Evolutionary conservation across 2,888 invertebrate genomes (phyloP), one percentile per base, ranked within the genome.

Genomic region (Pandemis heparana): DNA sequence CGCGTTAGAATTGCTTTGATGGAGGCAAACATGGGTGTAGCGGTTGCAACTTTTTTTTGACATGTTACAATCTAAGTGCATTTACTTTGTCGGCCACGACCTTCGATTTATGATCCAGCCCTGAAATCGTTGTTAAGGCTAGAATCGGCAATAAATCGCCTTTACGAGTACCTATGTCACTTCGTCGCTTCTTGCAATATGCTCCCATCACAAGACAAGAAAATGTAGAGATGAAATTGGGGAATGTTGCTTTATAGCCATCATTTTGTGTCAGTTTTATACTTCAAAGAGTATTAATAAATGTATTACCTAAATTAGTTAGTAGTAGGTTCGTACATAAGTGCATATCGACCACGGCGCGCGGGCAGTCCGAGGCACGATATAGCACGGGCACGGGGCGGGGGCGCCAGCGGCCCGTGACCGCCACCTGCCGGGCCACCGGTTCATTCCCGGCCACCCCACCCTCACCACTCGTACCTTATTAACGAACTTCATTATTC

Each of bases 351-450:
- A 12, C 41, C 60, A 23, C 51, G 53, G 38, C 59, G 48, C 38
- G 51, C 65, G 65, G 16, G 71, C 56, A 56, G 56, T 32, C 32
- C 53, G 73, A 41, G 77, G 78, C 76, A 80, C 84, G 83, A 81
- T 85, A 85, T 77, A 82, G 86, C 84, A 84, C 83, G 85, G 56
- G 56, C 12, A n/a, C 56, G 56, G 23, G 48, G 80, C 81, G 79
- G 79, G 81, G 80, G 85, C 84, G 82, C 16, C 90, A 86, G 77
- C 83, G 82, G 87, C 85, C 88, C 92, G 92, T 89, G 90, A 84
- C 92, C 89, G 81, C 92, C 94, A 94, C 94, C 93, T 93, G 94
- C 89, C 85, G 73, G 79, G 81, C 80, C 86, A 85, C 87, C 86
- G 86, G 88, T 85, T 82, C 88, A 83, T 81, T 83, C 84, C 82